These are phyloP conservation scores for Rhodinocichla rosea DNA, from an alignment of 2,113 vertebrate species.

Conservation along the genomic window DNA sequence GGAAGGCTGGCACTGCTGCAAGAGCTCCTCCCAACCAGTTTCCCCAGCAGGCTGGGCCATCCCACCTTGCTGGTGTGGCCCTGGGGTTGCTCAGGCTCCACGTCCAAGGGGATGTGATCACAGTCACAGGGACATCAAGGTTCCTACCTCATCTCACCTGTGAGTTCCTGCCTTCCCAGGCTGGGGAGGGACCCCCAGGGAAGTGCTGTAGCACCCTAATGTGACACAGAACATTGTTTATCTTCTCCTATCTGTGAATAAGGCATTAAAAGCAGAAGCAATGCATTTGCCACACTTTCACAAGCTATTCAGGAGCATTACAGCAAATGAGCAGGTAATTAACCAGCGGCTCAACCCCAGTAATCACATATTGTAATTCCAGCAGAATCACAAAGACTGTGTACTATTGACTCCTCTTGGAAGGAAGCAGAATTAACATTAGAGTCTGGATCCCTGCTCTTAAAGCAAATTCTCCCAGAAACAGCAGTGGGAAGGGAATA, in stretches of 20 bases:
- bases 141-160: not conserved
- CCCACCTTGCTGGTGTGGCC: not conserved
- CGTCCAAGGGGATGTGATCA: not conserved
- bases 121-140: not conserved
- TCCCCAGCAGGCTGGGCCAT: not conserved
- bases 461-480: not conserved
- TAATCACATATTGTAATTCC: conserved; percentile 5
- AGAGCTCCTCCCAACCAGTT: not conserved
- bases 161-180: not conserved
- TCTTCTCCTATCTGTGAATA: not conserved
- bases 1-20: not conserved
- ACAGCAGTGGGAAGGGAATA: not conserved
- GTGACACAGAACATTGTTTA: not conserved
- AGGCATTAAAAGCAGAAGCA: conserved; percentile 12
- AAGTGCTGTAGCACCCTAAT: not conserved
- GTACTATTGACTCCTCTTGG: not conserved
- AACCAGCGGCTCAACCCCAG: not conserved
- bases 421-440: not conserved
- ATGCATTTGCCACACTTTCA: not conserved
- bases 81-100: not conserved
- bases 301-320: conserved; percentile 27
- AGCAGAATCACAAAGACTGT: not conserved
- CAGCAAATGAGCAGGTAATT: conserved; percentile 44
- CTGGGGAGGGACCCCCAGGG: not conserved
- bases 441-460: not conserved